phyloP scores from a whole-genome alignment of 2,797 vertebrate species.

The Ataeniobius toweri region DNA sequence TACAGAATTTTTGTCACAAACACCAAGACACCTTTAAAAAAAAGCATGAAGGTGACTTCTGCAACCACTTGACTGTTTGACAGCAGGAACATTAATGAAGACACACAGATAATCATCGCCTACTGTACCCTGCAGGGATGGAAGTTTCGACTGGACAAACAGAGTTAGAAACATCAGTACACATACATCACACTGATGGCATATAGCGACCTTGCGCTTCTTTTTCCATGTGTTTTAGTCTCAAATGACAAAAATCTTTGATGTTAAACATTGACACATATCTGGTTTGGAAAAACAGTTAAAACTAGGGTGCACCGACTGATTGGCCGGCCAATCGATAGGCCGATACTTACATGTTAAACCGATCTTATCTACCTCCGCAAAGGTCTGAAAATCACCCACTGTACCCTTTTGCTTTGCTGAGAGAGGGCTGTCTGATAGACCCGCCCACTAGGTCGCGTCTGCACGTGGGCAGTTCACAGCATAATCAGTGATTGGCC shows the following conservation, averaged over 20 bases:
- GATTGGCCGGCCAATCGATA: too few species aligned
- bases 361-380: too few species aligned
- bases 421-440: too few species aligned
- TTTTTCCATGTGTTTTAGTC: slow-evolving; percentile 37
- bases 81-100: slow-evolving; percentile 24
- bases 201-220: slow-evolving; percentile 1
- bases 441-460: too few species aligned
- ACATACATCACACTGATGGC: slow-evolving; percentile 10
- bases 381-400: too few species aligned
- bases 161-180: slow-evolving; percentile 4
- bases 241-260: slow-evolving; percentile 22
- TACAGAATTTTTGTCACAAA: slow-evolving; percentile 40
- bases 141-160: slow-evolving; percentile 7
- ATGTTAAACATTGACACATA: not conserved
- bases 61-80: slow-evolving; percentile 31
- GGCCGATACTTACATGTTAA: too few species aligned
- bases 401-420: too few species aligned
- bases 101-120: not conserved
- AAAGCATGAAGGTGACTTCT: slow-evolving; percentile 27
- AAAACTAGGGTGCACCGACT: not conserved
- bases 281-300: not conserved
- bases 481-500: too few species aligned
- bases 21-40: slow-evolving; percentile 25
- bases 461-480: too few species aligned
- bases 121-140: not conserved